Evolutionary conservation across 1,140 invertebrate genomes (phyloP).

Genomic region (Sitodiplosis mosellana): DNA sequence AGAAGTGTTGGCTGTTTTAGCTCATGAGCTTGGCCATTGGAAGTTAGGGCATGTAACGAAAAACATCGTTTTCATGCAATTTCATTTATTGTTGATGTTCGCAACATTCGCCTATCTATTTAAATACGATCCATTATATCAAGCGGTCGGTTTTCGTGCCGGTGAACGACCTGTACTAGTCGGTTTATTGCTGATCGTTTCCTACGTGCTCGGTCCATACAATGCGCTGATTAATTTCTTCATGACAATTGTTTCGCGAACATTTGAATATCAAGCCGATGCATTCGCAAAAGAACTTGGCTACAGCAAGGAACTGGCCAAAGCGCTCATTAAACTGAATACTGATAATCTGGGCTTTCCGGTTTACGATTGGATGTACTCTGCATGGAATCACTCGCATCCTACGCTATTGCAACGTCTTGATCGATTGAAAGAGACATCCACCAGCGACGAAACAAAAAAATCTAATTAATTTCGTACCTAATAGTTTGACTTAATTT

Average conservation of each 20-base stretch:
- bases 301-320: constrained; percentile 46
- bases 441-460: no score
- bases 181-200: constrained; percentile 78
- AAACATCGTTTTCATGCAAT: constrained; percentile 68
- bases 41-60: constrained; percentile 80
- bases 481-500: no score
- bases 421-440: constrained; percentile 21
- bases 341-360: constrained; percentile 92
- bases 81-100: constrained; percentile 60
- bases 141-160: constrained; percentile 69
- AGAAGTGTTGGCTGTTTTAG: constrained; percentile 88
- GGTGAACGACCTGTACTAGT: constrained; percentile 71
- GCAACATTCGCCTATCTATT: constrained; percentile 72
- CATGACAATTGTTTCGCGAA: constrained; percentile 45
- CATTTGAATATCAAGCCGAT: constrained; percentile 96
- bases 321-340: constrained; percentile 79
- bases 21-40: constrained; percentile 97
- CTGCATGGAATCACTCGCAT: constrained; percentile 89
- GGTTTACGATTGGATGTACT: constrained; percentile 75
- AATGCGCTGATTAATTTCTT: constrained; percentile 65
- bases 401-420: constrained; percentile 88
- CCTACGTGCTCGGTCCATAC: constrained; percentile 83
- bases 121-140: constrained; percentile 58
- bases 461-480: no score
- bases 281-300: constrained; percentile 70